phyloP scores from a whole-genome alignment of 2,888 invertebrate species.

The Ennomos fuscantarius region DNA sequence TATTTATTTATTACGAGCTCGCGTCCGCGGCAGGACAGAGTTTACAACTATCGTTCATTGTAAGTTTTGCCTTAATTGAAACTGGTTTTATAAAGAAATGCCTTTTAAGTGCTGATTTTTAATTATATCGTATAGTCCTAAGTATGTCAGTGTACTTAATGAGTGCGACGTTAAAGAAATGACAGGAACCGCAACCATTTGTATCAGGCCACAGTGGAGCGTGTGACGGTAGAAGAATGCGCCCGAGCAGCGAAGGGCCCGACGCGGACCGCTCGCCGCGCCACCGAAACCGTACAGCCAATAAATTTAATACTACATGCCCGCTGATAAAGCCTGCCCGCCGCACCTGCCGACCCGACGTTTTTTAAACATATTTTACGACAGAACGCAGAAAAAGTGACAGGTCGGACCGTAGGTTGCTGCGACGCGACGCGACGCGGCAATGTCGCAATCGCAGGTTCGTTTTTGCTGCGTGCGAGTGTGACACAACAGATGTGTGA shows the following conservation, averaged over 20 bases:
- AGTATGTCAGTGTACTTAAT: background rate
- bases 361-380: constrained; percentile 71
- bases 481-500: constrained; percentile 16
- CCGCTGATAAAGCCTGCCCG: constrained; percentile 64
- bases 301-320: constrained; percentile 69
- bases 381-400: constrained; percentile 70
- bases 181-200: constrained; percentile 10
- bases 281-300: constrained; percentile 64
- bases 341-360: constrained; percentile 65
- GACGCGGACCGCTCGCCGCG: constrained; percentile 68
- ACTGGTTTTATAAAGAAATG: constrained; percentile 9
- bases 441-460: constrained; percentile 23
- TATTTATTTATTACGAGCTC: constrained; percentile 22
- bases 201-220: constrained; percentile 4
- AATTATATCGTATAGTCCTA: background rate
- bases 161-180: constrained; percentile 16
- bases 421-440: constrained; percentile 31
- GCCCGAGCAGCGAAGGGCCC: constrained; percentile 20
- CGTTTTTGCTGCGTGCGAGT: constrained; percentile 16
- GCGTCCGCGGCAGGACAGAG: background rate
- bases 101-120: background rate
- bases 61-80: constrained; percentile 9
- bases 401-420: constrained; percentile 40
- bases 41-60: background rate
- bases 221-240: constrained; percentile 18